These are phyloP conservation scores for Ectemnius cavifrons DNA, from an alignment of 2,888 invertebrate species.

Conservation along the genomic window DNA sequence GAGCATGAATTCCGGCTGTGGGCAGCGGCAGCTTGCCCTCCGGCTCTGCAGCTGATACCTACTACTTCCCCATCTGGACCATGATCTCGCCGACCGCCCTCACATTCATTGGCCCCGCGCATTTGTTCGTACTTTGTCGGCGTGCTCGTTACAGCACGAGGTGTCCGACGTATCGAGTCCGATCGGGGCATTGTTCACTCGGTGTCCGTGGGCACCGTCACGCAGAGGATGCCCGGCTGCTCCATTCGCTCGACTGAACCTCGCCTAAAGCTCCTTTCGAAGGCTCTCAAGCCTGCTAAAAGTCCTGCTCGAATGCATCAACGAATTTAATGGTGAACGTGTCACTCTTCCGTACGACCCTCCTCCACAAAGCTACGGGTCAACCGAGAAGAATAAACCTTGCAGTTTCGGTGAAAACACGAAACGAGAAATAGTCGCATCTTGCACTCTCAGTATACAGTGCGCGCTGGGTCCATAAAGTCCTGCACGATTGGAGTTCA, in stretches of 20 bases:
- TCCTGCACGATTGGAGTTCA: background rate
- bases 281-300: background rate
- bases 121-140: constrained; percentile 65
- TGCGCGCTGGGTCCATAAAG: background rate
- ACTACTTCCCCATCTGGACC: constrained; percentile 59
- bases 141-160: constrained; percentile 46
- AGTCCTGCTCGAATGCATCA: background rate
- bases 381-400: background rate
- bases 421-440: background rate
- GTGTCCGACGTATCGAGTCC: constrained; percentile 55
- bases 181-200: constrained; percentile 54
- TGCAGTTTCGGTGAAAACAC: background rate
- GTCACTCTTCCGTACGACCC: background rate
- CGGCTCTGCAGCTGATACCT: constrained; percentile 65
- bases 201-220: constrained; percentile 32
- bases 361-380: no score
- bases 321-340: background rate
- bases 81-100: constrained; percentile 48
- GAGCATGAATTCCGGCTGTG: background rate
- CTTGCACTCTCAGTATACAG: background rate
- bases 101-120: constrained; percentile 54
- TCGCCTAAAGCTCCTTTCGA: constrained; percentile 7
- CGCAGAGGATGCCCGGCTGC: constrained; percentile 31
- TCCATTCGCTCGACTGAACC: background rate
- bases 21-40: constrained; percentile 26